Percentiles rank a stretch among this genome's conserved stretches.
Conservation (phyloP, 2,888 invertebrate genomes). For the Scaptomyza caliginosa region DNA sequence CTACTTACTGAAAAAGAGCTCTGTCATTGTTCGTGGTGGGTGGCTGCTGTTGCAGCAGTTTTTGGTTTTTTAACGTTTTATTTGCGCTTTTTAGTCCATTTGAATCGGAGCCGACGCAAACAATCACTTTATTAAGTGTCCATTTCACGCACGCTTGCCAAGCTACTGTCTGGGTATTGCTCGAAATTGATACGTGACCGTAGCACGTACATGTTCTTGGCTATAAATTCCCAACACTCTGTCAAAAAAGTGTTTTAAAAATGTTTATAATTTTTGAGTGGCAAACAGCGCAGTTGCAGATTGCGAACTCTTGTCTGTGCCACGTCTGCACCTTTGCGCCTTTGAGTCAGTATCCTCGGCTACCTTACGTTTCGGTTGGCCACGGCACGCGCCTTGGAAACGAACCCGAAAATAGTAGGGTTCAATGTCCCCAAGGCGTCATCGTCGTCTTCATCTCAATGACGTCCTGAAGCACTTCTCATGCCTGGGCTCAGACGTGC, state of each 20-base stretch:
- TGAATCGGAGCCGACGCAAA: constrained; percentile 47
- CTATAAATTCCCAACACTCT: constrained; percentile 69
- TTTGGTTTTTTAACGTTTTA: background rate
- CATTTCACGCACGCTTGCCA: constrained; percentile 53
- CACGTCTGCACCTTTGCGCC: constrained; percentile 76
- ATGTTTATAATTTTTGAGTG: constrained; percentile 75
- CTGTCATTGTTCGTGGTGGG: constrained; percentile 11
- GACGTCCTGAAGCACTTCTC: constrained; percentile 41
- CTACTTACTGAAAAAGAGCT: constrained; percentile 23
- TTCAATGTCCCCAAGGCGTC: constrained; percentile 73
- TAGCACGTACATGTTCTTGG: constrained; percentile 67
- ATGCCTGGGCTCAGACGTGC: constrained; percentile 58
- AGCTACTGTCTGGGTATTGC: background rate
- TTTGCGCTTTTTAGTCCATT: background rate
- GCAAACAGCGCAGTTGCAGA: constrained; percentile 34
- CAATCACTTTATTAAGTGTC: constrained; percentile 66
- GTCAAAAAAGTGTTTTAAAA: constrained; percentile 71
- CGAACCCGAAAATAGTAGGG: constrained; percentile 31
- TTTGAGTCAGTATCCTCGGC: constrained; percentile 18
- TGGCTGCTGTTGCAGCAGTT: constrained; percentile 4
- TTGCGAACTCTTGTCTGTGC: constrained; percentile 36
- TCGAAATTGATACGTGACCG: constrained; percentile 72
- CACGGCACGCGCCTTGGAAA: background rate
- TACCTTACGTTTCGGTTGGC: background rate
- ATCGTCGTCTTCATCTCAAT: constrained; percentile 61